Conservation (phyloP, 2,113 vertebrate genomes). For the Nothoprocta pentlandii region DNA sequence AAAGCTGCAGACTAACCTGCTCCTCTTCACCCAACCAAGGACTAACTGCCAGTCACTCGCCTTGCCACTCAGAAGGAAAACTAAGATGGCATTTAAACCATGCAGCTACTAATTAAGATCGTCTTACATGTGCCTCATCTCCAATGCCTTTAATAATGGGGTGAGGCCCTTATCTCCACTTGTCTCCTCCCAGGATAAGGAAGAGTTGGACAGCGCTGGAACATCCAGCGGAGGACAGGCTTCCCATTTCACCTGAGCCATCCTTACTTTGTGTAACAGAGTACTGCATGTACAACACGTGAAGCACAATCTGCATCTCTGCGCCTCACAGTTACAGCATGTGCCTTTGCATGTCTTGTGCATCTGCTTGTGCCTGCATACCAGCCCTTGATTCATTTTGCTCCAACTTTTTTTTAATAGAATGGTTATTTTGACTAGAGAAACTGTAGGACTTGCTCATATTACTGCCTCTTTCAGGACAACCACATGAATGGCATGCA, state of each 20-base stretch:
- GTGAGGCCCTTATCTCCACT: neutral
- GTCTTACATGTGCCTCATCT: neutral
- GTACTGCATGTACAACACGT: fast-evolving
- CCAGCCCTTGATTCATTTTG: neutral
- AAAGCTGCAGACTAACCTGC: neutral
- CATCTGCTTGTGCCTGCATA: neutral
- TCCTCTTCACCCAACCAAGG: neutral
- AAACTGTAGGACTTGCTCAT: neutral
- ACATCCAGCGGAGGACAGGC: neutral
- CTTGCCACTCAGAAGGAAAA: neutral
- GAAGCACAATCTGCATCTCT: neutral
- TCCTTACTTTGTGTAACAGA: neutral
- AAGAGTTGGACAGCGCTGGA: neutral
- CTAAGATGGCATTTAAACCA: neutral
- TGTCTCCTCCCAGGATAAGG: neutral
- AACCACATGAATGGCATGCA: fast-evolving
- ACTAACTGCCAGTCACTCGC: neutral
- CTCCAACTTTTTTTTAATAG: neutral
- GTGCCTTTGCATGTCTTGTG: neutral
- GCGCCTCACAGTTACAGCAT: fast-evolving
- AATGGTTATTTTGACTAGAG: neutral
- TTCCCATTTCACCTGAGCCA: neutral
- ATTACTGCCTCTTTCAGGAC: neutral
- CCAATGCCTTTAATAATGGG: constrained; percentile 17
- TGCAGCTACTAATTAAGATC: neutral